Evolutionary conservation across 1,140 invertebrate genomes (phyloP), one percentile per base, ranked within the genome.

Genomic region (Bombus superbus): DNA sequence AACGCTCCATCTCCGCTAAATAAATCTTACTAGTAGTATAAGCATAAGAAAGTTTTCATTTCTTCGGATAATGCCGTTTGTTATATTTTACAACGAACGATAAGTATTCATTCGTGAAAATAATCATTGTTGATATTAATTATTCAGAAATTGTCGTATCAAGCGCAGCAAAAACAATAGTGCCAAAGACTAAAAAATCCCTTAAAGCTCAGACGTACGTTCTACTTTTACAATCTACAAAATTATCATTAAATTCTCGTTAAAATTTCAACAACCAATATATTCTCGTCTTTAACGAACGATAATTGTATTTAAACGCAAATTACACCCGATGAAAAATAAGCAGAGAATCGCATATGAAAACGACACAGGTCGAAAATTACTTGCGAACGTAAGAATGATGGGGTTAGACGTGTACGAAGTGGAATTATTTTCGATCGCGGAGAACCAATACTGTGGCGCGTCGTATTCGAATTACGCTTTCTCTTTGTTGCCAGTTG

Each of bases 401-500:
- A 62, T n/a, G 57, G 11, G 5, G 15, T 47, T 38, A 47, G 5
- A 35, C 5, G 10, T 4, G 28, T 11, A 25, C n/a, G 28, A 22
- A 13, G 22, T 53, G 25, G 40, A 69, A 53, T 68, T 53, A 69
- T 53, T 47, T 32, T 38, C 6, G 64, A 79, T 66, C 22, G 11
- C 32, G 6, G 11, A 35, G 62, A 68, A 28, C 62, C 42, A 68
- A 38, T 69, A 80, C 38, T 38, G 8, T 44, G 25, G 25, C 25
- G 32, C 42, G 32, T 35, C 64, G 44, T 35, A 68, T 69, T 69
- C 78, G 35, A 80, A 80, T 80, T 80, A 80, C 40, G 64, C 25
- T 80, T 69, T 68, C 78, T 47, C 78, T 80, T 80, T 80, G 64
- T 69, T 32, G 13, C 15, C 42, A 8, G 32, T 53, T 80, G 44